Percentiles rank a stretch among this genome's conserved stretches.
phyloP scores from a whole-genome alignment of 2,888 invertebrate species.

The Epirrita christyi region DNA sequence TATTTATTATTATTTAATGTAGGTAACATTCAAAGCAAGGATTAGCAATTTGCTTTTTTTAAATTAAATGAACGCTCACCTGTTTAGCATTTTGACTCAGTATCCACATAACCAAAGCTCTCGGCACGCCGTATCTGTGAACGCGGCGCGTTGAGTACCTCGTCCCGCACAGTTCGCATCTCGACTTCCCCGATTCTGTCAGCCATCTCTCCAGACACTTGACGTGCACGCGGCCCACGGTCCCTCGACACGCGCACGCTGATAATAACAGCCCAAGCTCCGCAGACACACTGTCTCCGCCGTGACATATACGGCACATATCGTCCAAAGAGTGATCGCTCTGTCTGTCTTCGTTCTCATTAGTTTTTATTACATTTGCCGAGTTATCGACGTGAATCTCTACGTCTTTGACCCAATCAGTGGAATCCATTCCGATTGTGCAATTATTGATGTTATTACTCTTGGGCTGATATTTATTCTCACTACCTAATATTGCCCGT shows the following conservation, averaged over 20 bases:
- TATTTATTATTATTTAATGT: too few species aligned
- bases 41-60: too few species aligned
- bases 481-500: constrained; percentile 44
- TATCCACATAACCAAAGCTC: constrained; percentile 86
- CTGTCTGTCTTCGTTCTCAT: constrained; percentile 50
- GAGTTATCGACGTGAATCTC: constrained; percentile 41
- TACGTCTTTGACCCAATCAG: constrained; percentile 55
- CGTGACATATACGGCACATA: constrained; percentile 79
- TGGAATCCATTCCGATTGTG: constrained; percentile 47
- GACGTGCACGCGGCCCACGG: constrained; percentile 89
- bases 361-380: constrained; percentile 35
- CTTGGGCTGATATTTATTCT: constrained; percentile 28
- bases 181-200: constrained; percentile 88
- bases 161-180: constrained; percentile 90
- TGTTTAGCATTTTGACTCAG: constrained; percentile 79
- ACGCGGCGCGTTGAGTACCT: constrained; percentile 87
- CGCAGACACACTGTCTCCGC: constrained; percentile 59
- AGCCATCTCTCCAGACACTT: constrained; percentile 91
- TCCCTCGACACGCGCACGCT: constrained; percentile 84
- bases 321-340: constrained; percentile 67
- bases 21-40: too few species aligned
- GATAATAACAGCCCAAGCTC: constrained; percentile 72
- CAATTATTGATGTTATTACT: constrained; percentile 36
- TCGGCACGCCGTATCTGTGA: constrained; percentile 83
- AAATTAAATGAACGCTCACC: too few species aligned